Base-by-base conservation (phyloP, 2,797 vertebrate genomes). In the Fringilla coelebs region DNA sequence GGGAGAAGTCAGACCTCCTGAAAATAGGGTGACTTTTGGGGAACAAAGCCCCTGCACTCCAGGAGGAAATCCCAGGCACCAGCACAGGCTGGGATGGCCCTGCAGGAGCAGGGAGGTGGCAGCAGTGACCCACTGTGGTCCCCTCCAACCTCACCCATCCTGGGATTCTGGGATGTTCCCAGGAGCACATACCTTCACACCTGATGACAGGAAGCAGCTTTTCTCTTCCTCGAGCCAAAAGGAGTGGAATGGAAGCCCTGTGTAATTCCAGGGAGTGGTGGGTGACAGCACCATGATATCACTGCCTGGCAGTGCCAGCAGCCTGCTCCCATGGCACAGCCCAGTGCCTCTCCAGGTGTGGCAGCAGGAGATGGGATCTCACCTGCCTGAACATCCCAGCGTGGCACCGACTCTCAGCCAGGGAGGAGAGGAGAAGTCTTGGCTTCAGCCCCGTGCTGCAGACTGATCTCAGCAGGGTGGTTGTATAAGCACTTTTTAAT, bases 241-340 rank as follows among this genome's bases (percentile, higher is more conserved):
- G 43, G 28, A 26, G 36, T 9, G 66, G 67, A 80, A 66, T 48
- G 72, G 40, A 87, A 90, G 52, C 54, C 31, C 28, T 43, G 41
- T 67, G 49, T 77, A 81, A 73, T 93, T 78, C 20, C 82, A 89
- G 93, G 95, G 94, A n/a, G 91, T 95, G 95, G 95, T 75, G 76
- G 66, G 85, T 94, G 88, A 84, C 88, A 93, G 61, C 77, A 85
- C 6, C 57, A 61, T 94, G 86, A 91, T 52, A 77, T 92, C 92
- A 96, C 21, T 2, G 3, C 57, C 77, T 89, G 2, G 77, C 92
- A 90, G 75, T 71, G 75, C 85, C 93, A 86, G 86, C 26, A 0
- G 32, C 51, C 79, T 24, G 73, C 48, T 88, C 73, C 60, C 79
- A 81, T 88, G 94, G 81, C 90, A 87, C 52, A 87, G 67, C 60